Base-by-base conservation (phyloP, 2,888 invertebrate species). In the Balanococcus diminutus region DNA sequence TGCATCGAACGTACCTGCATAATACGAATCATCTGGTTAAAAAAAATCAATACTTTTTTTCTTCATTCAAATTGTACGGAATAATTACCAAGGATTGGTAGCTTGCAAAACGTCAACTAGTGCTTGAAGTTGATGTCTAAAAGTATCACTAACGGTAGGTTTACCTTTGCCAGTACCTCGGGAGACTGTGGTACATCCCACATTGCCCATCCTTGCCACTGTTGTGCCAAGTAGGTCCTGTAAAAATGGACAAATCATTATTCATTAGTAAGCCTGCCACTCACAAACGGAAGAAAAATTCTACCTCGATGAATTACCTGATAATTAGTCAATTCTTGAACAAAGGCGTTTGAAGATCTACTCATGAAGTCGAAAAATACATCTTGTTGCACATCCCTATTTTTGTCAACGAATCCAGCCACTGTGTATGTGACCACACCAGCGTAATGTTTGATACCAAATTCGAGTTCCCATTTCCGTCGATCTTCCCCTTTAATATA, bases 381-480 rank as follows among this genome's bases (percentile, higher is more conserved):
- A 89, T 97, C 97, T 89, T 97, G 97, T 89, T 97, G 97, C 0
- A 96, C 96, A 89, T 97, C 97, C 9, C 96, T 91, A 90, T 97
- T 97, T 91, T 97, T 97, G 89, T 97, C 96, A 0, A 97, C 96
- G 90, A 97, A 95, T 22, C 97, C 96, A 87, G 94, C 93, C 5
- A 94, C 92, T 88, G 92, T 91, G 90, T 97, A 97, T 1, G 94
- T 94, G n/a, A 97, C 96, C 86, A 93, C 92, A 11, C 97, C 97
- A 0, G 97, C 97, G 90, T 97, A 97, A 90, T 97, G 97, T 87
- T 93, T 93, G 1, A 97, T 94, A 0, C 96, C 96, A 89, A 97
- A 97, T 90, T 97, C 96, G 14, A 94, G 94, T 89, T 96, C 96
- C 97, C 97, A 97, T 88, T 94, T 94, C 16, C 97, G 91, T 0